phyloP scores from a whole-genome alignment of 1,140 invertebrate species.

The Rhizoglyphus robini region DNA sequence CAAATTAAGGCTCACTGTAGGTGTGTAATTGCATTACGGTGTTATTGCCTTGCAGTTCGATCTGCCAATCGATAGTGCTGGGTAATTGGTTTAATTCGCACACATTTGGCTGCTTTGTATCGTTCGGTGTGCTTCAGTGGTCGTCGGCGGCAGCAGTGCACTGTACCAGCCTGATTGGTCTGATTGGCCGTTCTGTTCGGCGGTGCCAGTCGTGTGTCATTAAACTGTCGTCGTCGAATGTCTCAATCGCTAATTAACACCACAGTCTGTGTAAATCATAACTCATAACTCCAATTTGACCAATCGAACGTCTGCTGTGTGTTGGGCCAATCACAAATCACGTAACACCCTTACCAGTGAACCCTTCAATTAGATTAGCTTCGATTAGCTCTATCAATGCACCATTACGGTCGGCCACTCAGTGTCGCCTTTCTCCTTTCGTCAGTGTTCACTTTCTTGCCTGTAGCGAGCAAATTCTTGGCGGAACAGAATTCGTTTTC shows the following conservation, averaged over 20 bases:
- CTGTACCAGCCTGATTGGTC: no score
- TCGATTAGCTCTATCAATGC: background rate
- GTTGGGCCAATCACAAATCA: background rate
- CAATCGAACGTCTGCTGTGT: background rate
- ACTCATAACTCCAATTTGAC: slow-evolving; percentile 7
- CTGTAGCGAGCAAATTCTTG: background rate
- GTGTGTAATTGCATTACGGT: no score
- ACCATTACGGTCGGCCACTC: background rate
- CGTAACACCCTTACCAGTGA: background rate
- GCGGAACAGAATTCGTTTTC: background rate
- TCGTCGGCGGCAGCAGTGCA: no score
- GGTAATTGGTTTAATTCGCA: no score
- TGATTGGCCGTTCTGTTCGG: no score
- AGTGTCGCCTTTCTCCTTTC: background rate
- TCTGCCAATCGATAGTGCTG: no score
- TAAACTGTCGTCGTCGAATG: background rate
- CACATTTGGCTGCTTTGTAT: no score
- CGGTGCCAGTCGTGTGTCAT: background rate
- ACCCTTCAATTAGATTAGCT: slow-evolving; percentile 15
- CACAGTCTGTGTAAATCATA: background rate
- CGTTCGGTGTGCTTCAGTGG: no score
- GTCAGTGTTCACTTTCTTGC: background rate
- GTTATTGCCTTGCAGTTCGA: no score
- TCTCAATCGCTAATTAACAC: slow-evolving; percentile 9
- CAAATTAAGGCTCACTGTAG: no score